Conservation (phyloP, 2,113 vertebrate species). For the Clarias magur region DNA sequence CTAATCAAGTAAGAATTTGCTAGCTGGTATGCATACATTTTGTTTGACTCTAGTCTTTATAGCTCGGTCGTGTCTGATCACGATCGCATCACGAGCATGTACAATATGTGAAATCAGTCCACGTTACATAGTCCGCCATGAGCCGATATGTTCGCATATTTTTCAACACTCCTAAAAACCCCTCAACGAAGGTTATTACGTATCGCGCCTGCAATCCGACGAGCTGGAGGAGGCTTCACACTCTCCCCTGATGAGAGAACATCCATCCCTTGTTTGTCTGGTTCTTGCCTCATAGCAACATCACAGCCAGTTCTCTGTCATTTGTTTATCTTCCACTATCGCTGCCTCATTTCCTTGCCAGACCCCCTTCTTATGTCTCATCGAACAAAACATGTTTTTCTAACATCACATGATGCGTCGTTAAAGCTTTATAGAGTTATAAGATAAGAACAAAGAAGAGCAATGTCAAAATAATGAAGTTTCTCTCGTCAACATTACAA, state of each 20-base stretch:
- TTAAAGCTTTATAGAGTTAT: not conserved
- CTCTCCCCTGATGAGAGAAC: not conserved
- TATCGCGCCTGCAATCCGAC: not conserved
- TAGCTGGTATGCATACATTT: no score
- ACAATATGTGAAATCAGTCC: not conserved
- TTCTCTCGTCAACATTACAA: not conserved
- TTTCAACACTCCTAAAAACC: not conserved
- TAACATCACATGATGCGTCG: not conserved
- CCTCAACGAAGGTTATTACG: no score
- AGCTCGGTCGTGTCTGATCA: not conserved
- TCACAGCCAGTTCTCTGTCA: constrained; percentile 32
- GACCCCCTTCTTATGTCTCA: constrained; percentile 7
- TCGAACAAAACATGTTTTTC: constrained; percentile 22
- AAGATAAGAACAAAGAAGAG: not conserved
- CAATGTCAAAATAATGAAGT: not conserved
- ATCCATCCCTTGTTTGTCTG: constrained; percentile 36
- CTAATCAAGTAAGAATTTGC: not conserved
- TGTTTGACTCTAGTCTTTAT: not conserved
- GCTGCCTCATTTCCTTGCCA: constrained; percentile 9
- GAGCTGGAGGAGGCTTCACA: not conserved
- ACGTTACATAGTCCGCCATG: not conserved
- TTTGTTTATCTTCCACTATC: constrained; percentile 29
- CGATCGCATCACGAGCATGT: not conserved
- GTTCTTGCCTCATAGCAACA: constrained; percentile 58
- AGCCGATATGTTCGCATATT: not conserved